Percentiles rank a stretch among this genome's conserved stretches.
These are phyloP conservation scores for Heliconius charithonia DNA, from an alignment of 2,888 invertebrate species.

Conservation along the genomic window DNA sequence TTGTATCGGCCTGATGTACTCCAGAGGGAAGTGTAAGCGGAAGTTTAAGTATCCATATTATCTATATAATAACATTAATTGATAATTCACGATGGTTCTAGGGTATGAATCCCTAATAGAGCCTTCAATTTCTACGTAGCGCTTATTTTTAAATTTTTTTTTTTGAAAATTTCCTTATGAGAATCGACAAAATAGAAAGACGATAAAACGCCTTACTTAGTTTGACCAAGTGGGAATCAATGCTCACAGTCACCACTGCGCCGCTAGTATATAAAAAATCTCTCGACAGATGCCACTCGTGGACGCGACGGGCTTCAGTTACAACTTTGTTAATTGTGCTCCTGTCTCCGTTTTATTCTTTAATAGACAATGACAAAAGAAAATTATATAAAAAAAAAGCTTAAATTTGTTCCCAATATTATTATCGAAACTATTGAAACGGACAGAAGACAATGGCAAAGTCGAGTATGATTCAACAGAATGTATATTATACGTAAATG, in stretches of 20 bases:
- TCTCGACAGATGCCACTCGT: background rate
- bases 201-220: too few species aligned
- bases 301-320: background rate
- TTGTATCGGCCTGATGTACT: background rate
- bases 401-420: background rate
- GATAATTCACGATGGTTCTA: too few species aligned
- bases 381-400: background rate
- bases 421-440: background rate
- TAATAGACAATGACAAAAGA: conserved; percentile 7
- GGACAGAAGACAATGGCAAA: background rate
- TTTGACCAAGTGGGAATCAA: too few species aligned
- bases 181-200: background rate
- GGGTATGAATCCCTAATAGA: too few species aligned
- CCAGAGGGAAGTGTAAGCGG: conserved; percentile 2
- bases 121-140: too few species aligned
- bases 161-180: background rate
- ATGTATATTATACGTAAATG: background rate
- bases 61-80: too few species aligned
- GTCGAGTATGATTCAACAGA: background rate
- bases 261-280: background rate
- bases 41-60: background rate
- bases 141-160: too few species aligned
- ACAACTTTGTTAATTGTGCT: background rate
- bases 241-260: too few species aligned
- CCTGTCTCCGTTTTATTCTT: background rate